Evolutionary conservation across 2,113 vertebrate genomes (phyloP).

Genomic region (Labeo catla): DNA sequence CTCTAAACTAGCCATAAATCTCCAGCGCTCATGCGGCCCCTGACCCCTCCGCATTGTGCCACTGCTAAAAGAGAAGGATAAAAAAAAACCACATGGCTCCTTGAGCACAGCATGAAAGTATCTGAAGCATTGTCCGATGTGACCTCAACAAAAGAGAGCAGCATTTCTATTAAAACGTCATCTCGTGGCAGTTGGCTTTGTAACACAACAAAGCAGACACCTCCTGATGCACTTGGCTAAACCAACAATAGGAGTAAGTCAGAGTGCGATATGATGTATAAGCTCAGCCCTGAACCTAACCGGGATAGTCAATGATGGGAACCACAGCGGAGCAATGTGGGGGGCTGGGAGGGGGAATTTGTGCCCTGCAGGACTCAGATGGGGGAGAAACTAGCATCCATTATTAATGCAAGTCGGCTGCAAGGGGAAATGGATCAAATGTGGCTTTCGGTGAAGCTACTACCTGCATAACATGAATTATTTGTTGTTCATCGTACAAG

Average conservation of each 20-base stretch:
- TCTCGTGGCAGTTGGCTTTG: conserved; percentile 35
- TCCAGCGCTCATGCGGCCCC: conserved; percentile 3
- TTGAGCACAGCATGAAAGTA: conserved; percentile 30
- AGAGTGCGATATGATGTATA: conserved; percentile 63
- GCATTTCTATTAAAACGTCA: conserved; percentile 40
- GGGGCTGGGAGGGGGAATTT: conserved; percentile 29
- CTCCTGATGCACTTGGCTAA: conserved; percentile 28
- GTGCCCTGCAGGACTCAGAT: conserved; percentile 60
- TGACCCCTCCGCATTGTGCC: conserved; percentile 11
- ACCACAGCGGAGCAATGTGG: conserved; percentile 3
- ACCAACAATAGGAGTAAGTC: conserved; percentile 32
- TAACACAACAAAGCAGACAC: conserved; percentile 29
- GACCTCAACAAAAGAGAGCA: conserved; percentile 31
- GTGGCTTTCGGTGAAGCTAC: conserved; percentile 69
- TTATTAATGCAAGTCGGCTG: conserved; percentile 79
- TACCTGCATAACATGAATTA: conserved; percentile 66
- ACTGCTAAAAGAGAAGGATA: conserved; percentile 20
- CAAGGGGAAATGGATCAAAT: conserved; percentile 78
- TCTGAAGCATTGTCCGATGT: conserved; percentile 48
- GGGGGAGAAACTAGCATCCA: conserved; percentile 70
- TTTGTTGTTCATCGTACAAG: conserved; percentile 50
- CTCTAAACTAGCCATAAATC: conserved; percentile 33
- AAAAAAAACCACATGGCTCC: conserved; percentile 21
- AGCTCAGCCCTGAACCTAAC: conserved; percentile 68
- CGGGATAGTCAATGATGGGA: conserved; percentile 63